Evolutionary conservation across 2,888 invertebrate genomes (phyloP).

Genomic region (Phengaris arion): DNA sequence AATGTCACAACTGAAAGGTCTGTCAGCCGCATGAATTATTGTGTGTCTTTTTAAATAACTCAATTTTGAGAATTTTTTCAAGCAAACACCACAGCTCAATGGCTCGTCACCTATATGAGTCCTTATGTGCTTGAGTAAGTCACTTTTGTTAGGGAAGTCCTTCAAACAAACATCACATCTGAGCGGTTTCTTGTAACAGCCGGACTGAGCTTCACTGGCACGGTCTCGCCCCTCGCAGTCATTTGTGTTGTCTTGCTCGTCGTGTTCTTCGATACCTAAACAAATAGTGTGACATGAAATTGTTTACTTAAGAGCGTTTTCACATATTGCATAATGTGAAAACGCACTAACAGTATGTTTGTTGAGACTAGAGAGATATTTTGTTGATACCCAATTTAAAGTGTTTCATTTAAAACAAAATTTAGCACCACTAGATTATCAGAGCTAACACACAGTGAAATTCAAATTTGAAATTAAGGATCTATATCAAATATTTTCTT

Average conservation of each 20-base stretch:
- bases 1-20: neutral
- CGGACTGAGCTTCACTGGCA: neutral
- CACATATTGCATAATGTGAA: too few relatives aligned
- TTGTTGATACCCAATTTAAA: too few relatives aligned
- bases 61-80: neutral
- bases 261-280: neutral
- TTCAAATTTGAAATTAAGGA: too few relatives aligned
- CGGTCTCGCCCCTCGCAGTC: neutral
- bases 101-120: neutral
- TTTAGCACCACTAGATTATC: too few relatives aligned
- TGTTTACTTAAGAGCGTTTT: neutral
- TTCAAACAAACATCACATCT: slow-evolving; percentile 2
- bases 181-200: neutral
- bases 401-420: too few relatives aligned
- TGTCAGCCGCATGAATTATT: neutral
- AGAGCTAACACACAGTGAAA: too few relatives aligned
- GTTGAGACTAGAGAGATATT: too few relatives aligned
- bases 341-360: too few relatives aligned
- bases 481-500: too few relatives aligned
- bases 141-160: neutral
- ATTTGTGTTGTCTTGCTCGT: neutral
- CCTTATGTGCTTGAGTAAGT: neutral
- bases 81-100: neutral
- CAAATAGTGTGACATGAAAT: neutral
- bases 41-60: neutral